Evolutionary conservation across 2,888 invertebrate species (phyloP), one percentile per base, ranked within the genome.

Genomic region (Pherbina coryleti): DNA sequence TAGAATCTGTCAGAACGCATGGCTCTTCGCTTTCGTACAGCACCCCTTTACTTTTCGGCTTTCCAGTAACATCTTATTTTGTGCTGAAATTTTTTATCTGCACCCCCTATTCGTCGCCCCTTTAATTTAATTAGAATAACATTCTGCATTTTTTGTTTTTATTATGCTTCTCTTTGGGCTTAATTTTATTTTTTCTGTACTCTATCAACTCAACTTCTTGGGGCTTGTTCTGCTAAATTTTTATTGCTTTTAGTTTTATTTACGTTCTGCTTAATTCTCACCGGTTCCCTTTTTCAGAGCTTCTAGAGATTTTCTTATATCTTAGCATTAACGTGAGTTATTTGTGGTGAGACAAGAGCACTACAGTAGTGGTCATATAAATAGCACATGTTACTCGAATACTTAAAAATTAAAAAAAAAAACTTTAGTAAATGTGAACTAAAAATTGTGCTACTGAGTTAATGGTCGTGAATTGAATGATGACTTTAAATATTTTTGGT

Each of bases 71-170:
- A n/a, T 34, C 28, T 28, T 72, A 17, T 34, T 19, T 22, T 55
- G 4, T 53, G 14, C 37, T 67, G 5, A 17, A n/a, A 37, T n/a
- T 37, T 9, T 44, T 8, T 17, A 22, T 2, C 69, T 11, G 7
- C 31, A 28, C 37, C 66, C 37, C 3, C 34, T n/a, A 2, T 7
- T 1, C 31, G 5, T 1, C 31, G 5, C 34, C n/a, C 7, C n/a
- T 66, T 66, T 66, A 31, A 66, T 55, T 66, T 17, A 66, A 49
- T 75, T 75, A 11, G 49, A 49, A 64, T 49, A 37, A 64, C 44
- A 31, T 74, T 57, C 31, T 34, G 17, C 34, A 57, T 72, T 72
- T 7, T 37, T 14, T 55, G 44, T 71, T 31, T 31, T 70, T 57
- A 5, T 51, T 3, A 28, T 31, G 57, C 25, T 37, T 5, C 19